Conservation (phyloP, 1,140 invertebrate species). For the Papilio polyxenes region DNA sequence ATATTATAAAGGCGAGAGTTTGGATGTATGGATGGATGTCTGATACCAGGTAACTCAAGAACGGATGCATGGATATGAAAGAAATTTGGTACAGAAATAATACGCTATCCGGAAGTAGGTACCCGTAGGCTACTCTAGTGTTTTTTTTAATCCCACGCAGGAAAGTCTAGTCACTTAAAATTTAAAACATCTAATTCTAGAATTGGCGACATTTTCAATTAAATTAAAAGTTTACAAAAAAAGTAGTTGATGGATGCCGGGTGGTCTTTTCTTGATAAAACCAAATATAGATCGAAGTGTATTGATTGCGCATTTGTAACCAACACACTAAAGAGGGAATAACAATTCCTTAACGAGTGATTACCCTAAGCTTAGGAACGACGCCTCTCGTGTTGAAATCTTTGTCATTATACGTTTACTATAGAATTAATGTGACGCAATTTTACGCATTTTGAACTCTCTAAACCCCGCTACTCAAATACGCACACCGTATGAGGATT, state of each 20-base stretch:
- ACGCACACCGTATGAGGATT: slow-evolving; percentile 61
- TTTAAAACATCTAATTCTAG: not conserved
- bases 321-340: slow-evolving; percentile 1
- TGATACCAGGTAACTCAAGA: no score
- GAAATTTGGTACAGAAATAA: no score
- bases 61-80: no score
- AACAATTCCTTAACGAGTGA: slow-evolving; percentile 54
- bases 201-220: not conserved
- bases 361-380: slow-evolving; percentile 58
- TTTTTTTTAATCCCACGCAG: no score
- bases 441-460: slow-evolving; percentile 69
- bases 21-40: no score
- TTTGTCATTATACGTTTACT: slow-evolving; percentile 50
- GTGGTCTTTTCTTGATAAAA: slow-evolving; percentile 2
- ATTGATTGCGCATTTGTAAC: slow-evolving; percentile 32
- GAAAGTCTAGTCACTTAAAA: no score
- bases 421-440: slow-evolving; percentile 66
- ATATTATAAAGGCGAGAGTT: no score
- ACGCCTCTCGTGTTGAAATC: slow-evolving; percentile 53
- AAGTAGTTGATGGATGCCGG: not conserved
- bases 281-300: not conserved
- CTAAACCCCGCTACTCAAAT: slow-evolving; percentile 60
- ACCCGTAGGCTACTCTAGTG: no score
- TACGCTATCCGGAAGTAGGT: no score
- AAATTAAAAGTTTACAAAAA: not conserved